Conservation (phyloP, 37 sponge, comb jelly and placozoan genomes). For the Ephydatia muelleri region DNA sequence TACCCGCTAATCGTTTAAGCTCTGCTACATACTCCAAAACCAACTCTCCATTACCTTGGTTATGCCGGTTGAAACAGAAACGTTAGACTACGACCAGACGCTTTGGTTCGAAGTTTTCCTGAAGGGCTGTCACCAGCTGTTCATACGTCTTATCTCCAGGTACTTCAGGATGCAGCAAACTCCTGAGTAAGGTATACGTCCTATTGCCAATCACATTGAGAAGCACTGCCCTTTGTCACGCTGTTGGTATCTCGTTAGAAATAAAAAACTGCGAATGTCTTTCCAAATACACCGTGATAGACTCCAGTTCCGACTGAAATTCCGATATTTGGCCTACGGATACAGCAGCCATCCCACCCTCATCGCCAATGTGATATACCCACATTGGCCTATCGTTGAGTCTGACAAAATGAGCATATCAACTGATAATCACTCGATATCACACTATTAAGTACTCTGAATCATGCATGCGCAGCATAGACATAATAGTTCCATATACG, state of each 20-base stretch:
- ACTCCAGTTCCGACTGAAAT: background rate
- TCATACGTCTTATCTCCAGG: background rate
- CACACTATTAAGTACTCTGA: too few species aligned
- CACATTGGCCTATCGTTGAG: too few species aligned
- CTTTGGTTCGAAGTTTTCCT: constrained; percentile 17
- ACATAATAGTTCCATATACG: too few species aligned
- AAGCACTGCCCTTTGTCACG: background rate
- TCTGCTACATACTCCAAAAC: constrained; percentile 10
- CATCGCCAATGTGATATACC: too few species aligned
- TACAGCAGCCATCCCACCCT: too few species aligned
- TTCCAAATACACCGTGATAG: too few species aligned
- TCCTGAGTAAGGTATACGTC: constrained; percentile 4
- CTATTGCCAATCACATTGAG: constrained; percentile 6
- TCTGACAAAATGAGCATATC: too few species aligned
- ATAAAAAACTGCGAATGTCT: background rate
- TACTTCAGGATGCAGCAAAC: background rate
- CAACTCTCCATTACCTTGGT: constrained; percentile 2
- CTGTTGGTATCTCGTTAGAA: constrained; percentile 1
- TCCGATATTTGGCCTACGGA: background rate
- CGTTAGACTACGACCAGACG: constrained; percentile 15
- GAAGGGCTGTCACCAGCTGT: background rate
- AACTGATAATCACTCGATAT: too few species aligned
- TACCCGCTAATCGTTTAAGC: background rate
- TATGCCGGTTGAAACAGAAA: constrained; percentile 13
- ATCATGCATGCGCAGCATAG: too few species aligned